Percentiles rank a stretch among this genome's conserved stretches.
These are phyloP conservation scores for Sylvilagus bachmani DNA, from an alignment of 2,113 vertebrate genomes.

Conservation along the genomic window DNA sequence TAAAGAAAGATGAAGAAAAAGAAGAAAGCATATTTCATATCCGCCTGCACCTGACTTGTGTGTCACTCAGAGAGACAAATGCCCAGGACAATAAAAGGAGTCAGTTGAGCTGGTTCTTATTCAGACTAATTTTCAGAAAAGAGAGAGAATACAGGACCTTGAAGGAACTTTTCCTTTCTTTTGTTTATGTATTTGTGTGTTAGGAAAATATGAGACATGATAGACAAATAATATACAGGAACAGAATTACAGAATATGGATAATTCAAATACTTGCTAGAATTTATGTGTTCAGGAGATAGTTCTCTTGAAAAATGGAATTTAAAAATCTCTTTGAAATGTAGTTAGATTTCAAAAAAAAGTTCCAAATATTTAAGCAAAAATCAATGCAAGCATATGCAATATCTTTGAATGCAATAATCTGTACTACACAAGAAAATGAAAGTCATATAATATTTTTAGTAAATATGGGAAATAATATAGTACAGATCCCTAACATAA, in stretches of 20 bases:
- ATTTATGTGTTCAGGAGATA: neutral
- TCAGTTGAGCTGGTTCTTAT: slow-evolving; percentile 42
- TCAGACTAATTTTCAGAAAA: slow-evolving; percentile 65
- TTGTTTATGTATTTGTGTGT: slow-evolving; percentile 13
- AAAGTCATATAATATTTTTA: neutral
- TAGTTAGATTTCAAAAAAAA: slow-evolving; percentile 39
- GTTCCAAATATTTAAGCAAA: neutral
- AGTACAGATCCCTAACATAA: neutral
- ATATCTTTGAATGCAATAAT: slow-evolving; percentile 10
- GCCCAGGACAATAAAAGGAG: slow-evolving; percentile 31
- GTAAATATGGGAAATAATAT: neutral
- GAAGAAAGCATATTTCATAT: slow-evolving; percentile 33
- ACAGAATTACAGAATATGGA: slow-evolving; percentile 3
- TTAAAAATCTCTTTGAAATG: neutral
- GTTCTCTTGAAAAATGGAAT: neutral
- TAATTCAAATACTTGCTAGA: slow-evolving; percentile 42
- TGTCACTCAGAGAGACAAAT: slow-evolving; percentile 48
- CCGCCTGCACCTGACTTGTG: neutral
- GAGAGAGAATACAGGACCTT: neutral
- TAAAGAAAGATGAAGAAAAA: slow-evolving; percentile 42
- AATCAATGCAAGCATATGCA: neutral
- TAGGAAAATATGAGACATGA: slow-evolving; percentile 67
- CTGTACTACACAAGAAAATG: neutral
- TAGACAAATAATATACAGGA: slow-evolving; percentile 35
- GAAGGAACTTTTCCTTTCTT: slow-evolving; percentile 1